Base-by-base conservation (phyloP, 2,113 vertebrate genomes). In the Triplophysa tibetana region DNA sequence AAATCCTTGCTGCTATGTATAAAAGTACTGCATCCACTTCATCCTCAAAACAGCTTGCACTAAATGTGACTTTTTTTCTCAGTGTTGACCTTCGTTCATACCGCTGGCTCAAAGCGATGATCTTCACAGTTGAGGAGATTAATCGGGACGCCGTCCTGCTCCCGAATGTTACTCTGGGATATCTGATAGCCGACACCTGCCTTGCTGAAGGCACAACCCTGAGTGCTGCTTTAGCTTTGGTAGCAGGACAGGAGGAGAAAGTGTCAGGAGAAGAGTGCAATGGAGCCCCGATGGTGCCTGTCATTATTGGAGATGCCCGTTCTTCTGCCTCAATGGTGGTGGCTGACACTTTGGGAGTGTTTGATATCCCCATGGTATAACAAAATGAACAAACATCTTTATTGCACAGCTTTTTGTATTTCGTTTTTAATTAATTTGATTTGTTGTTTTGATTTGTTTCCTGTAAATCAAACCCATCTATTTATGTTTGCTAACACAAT, bases 111-210 rank as follows among this genome's bases (percentile, higher is more conserved):
- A 81, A 87, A 81, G 85, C 83, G 1, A 83, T 86, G 84, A 85
- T 87, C 56, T 91, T 88, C 65, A 67, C 84, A 23, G 86, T 87
- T 65, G 87, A 91, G 74, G 85, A 91, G 86, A 89, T 90, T 21
- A 90, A 89, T 77, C 80, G 67, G 56, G 86, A 83, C 58, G 62
- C 81, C 54, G 29, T 17, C 61, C 69, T 88, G 63, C 80, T 91
- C 26, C 81, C 85, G 13, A 89, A 88, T 38, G 38, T 91, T 26
- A 89, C 87, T 13, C 81, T 88, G 65, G 79, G 86, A 56, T 91
- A 88, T 56, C 73, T 82, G 64, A 82, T 86, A 69, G 85, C 87
- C 58, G 89, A 92, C 78, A 85, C 87, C 45, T 91, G 88, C 78
- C 81, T 86, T 19, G 82, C 87, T 14, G 85, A 90, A 69, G 78